phyloP scores from a whole-genome alignment of 1,140 invertebrate genomes.

The Polypedilum vanderplanki region DNA sequence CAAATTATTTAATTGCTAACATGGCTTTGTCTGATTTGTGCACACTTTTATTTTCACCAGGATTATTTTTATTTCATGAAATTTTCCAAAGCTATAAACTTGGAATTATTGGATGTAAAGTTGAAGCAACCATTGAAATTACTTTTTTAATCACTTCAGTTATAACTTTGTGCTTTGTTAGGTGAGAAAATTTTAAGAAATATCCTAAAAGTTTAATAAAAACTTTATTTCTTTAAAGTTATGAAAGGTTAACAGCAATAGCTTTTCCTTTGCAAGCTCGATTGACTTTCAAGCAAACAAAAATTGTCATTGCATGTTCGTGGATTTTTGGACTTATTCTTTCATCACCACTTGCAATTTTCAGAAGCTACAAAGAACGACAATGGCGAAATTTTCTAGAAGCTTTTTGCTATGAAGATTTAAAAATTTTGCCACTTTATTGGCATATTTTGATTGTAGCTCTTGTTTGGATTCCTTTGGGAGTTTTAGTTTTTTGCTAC shows the following conservation, averaged over 20 bases:
- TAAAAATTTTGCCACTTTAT: constrained; percentile 54
- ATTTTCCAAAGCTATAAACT: constrained; percentile 70
- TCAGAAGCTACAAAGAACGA: constrained; percentile 55
- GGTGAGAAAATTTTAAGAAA: neutral
- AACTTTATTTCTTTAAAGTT: constrained; percentile 45
- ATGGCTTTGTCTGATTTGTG: constrained; percentile 69
- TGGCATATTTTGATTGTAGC: constrained; percentile 65
- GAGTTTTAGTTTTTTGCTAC: constrained; percentile 60
- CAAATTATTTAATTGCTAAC: constrained; percentile 72
- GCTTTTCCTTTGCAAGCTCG: constrained; percentile 61
- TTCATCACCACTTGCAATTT: constrained; percentile 57
- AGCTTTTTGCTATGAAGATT: constrained; percentile 60
- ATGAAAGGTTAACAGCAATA: constrained; percentile 72
- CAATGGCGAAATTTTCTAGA: constrained; percentile 63
- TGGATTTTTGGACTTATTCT: constrained; percentile 58
- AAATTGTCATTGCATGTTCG: constrained; percentile 54
- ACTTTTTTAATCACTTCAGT: constrained; percentile 63
- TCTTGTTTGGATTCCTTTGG: constrained; percentile 62
- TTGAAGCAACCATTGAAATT: constrained; percentile 61
- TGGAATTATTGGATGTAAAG: constrained; percentile 57
- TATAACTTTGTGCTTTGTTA: constrained; percentile 65
- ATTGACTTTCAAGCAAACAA: constrained; percentile 52
- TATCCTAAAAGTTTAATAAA: neutral
- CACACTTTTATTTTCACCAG: constrained; percentile 65
- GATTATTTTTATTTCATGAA: constrained; percentile 61